phyloP scores from a whole-genome alignment of 2,888 invertebrate species.

The Glomeris marginata region DNA sequence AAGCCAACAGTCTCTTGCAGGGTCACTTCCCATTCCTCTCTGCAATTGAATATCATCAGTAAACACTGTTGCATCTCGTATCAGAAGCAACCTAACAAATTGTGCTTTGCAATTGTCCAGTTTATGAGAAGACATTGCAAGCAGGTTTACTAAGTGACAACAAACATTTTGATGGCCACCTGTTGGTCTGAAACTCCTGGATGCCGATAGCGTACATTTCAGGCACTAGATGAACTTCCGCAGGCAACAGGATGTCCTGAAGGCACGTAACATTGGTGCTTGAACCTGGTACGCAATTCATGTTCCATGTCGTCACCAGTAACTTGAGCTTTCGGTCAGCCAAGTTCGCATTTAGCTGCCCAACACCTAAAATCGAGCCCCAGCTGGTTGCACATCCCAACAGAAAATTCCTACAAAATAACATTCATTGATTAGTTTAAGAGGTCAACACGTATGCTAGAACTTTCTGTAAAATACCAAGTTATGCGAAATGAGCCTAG shows the following conservation, averaged over 20 bases:
- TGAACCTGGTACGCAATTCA: slow-evolving; percentile 50
- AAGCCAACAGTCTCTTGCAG: slow-evolving; percentile 88
- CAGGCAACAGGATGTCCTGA: slow-evolving; percentile 78
- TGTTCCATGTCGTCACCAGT: slow-evolving; percentile 92
- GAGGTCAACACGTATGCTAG: too few species aligned
- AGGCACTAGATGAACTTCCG: slow-evolving; percentile 59
- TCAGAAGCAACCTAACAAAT: too few species aligned
- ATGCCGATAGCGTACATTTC: slow-evolving; percentile 87
- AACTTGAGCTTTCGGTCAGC: slow-evolving; percentile 71
- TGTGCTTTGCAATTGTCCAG: too few species aligned
- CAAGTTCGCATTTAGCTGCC: slow-evolving; percentile 70
- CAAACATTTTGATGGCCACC: slow-evolving; percentile 24
- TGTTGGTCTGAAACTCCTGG: slow-evolving; percentile 80
- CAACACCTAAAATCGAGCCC: slow-evolving; percentile 48
- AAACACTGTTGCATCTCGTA: too few species aligned
- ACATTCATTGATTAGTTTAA: too few species aligned
- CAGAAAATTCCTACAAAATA: slow-evolving; percentile 7
- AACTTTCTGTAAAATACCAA: too few species aligned
- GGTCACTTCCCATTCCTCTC: slow-evolving; percentile 69
- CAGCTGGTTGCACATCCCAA: slow-evolving; percentile 10
- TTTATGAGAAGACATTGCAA: too few species aligned
- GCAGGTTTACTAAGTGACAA: too few species aligned
- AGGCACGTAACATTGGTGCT: slow-evolving; percentile 28
- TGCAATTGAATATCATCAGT: too few species aligned
- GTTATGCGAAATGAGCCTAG: too few species aligned